These are phyloP conservation scores for Gallirallus australis DNA, from an alignment of 2,797 vertebrate genomes.

Conservation along the genomic window DNA sequence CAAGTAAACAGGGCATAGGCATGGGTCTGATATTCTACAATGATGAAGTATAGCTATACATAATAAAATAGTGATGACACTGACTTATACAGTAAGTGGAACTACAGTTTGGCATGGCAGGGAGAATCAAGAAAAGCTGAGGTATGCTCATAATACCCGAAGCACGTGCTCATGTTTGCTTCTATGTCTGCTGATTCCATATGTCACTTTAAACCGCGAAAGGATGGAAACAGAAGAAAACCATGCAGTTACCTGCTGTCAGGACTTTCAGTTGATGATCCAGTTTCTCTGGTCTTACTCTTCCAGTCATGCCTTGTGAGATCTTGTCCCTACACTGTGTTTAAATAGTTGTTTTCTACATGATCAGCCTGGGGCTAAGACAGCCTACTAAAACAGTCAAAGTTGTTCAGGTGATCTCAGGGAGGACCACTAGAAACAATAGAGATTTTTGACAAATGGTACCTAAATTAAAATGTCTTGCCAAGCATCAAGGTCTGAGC, in stretches of 20 bases:
- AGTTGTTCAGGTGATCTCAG: neutral
- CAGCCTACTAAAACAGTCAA: neutral
- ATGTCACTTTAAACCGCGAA: neutral
- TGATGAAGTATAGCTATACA: too few species aligned
- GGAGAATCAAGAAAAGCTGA: neutral
- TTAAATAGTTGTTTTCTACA: neutral
- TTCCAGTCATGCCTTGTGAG: neutral
- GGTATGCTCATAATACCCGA: neutral
- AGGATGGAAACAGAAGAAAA: neutral
- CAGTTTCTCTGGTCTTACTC: neutral
- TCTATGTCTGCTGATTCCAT: neutral
- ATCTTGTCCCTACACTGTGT: neutral
- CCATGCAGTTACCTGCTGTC: neutral
- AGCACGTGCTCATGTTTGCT: neutral
- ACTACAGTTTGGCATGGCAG: neutral
- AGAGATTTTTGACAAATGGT: neutral
- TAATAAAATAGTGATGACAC: neutral
- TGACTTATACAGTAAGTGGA: neutral
- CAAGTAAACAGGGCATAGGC: neutral
- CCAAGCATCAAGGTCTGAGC: neutral
- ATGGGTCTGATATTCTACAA: neutral
- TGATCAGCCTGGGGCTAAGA: neutral
- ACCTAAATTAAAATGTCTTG: neutral
- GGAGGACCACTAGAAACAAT: neutral
- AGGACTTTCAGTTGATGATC: neutral